Evolutionary conservation across 2,113 vertebrate species (phyloP), one percentile per base, ranked within the genome.

Genomic region (Apodemus speciosus): DNA sequence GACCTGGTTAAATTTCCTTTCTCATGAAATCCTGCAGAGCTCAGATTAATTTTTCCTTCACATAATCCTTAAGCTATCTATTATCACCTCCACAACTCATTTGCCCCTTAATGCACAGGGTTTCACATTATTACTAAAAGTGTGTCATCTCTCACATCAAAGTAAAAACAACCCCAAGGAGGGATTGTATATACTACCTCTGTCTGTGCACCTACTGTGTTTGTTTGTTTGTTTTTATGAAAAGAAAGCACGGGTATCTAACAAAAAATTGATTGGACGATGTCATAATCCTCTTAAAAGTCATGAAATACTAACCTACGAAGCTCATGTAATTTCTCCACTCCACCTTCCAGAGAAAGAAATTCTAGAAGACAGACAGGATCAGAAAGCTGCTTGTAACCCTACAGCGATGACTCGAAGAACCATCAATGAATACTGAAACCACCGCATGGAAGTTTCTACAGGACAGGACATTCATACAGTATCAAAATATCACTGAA

Each of bases 401-500:
- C 64, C 84, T 64, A 92, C 0, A 94, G 58, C 56, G 92, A 90
- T 66, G 96, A 97, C 92, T 94, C 93, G 80, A 96, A 96, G 95
- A 96, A 93, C 95, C 95, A 97, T 96, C 91, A 89, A 88, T 93
- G 93, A 92, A 89, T 38, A 75, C 75, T 91, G 94, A 95, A 93
- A 92, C 71, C 71, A 95, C 96, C 85, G 92, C 75, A 91, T 81
- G 35, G 93, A 93, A 92, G 60, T 88, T 95, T 96, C 92, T 89
- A 8, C 2, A 46, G 40, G 58, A 62, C 58, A 96, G 92, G 76
- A 96, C 94, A 97, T 93, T 97, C 87, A 97, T 30, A 97, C 94
- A 97, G 64, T 94, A 90, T 95, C 93, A 96, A 95, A 97, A 94
- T 96, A 96, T 87, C 96, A 94, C 95, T 91, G 87, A 97, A 97